Percentiles rank a stretch among this genome's conserved stretches.
These are phyloP conservation scores for Pteropus rufus DNA, from an alignment of 2,797 vertebrate genomes.

Conservation along the genomic window DNA sequence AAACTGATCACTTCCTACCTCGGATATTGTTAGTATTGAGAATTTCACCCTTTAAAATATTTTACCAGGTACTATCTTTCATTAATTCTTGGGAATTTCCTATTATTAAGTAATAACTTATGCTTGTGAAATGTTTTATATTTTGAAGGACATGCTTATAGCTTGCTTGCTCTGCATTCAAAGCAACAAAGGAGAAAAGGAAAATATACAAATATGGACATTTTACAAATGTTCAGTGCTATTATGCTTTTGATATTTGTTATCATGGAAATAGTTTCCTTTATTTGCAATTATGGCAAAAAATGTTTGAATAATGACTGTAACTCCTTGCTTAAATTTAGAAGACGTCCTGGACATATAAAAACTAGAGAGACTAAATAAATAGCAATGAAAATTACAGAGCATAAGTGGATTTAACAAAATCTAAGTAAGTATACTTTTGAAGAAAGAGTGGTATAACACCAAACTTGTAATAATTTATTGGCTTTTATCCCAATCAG, in stretches of 20 bases:
- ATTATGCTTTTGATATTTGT: not conserved
- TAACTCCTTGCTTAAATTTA: not conserved
- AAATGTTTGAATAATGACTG: not conserved
- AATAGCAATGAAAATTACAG: not conserved
- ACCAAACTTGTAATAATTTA: not conserved
- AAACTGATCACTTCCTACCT: not conserved
- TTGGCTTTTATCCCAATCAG: not conserved
- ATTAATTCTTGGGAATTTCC: not conserved
- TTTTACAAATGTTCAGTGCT: not conserved
- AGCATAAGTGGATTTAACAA: not conserved
- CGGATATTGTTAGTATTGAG: not conserved
- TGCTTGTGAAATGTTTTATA: not conserved
- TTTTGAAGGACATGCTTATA: not conserved
- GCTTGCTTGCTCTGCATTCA: not conserved
- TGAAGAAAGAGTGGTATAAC: not conserved
- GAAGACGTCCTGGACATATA: not conserved
- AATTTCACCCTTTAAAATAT: conserved; percentile 5
- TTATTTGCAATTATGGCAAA: not conserved
- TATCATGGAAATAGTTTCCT: not conserved
- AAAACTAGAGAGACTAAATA: not conserved
- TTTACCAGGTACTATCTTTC: not conserved
- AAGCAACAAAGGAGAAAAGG: not conserved
- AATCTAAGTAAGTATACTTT: not conserved
- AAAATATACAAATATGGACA: not conserved
- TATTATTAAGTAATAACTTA: not conserved